Conservation (phyloP, 2,888 invertebrate species). For the Pammene aurita region DNA sequence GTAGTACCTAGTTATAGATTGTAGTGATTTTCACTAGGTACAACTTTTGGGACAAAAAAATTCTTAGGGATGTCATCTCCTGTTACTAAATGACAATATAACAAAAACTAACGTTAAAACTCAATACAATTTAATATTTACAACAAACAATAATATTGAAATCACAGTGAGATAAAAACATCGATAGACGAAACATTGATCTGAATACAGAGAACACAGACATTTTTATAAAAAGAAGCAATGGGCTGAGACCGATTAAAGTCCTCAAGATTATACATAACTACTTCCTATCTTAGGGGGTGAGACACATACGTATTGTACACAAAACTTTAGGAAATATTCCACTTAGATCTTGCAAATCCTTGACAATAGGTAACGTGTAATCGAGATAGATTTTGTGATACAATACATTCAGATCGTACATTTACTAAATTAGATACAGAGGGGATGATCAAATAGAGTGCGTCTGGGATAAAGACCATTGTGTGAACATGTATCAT, state of each 20-base stretch:
- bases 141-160: slow-evolving; percentile 72
- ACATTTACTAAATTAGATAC: neutral
- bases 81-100: neutral
- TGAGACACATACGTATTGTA: slow-evolving; percentile 7
- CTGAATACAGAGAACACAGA: slow-evolving; percentile 53
- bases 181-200: slow-evolving; percentile 62
- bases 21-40: no score
- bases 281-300: slow-evolving; percentile 21
- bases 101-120: slow-evolving; percentile 57
- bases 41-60: no score
- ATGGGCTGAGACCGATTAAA: slow-evolving; percentile 28
- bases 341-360: slow-evolving; percentile 19
- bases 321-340: neutral
- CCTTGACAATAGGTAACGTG: neutral
- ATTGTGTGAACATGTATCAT: neutral
- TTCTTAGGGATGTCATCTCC: no score
- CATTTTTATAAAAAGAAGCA: slow-evolving; percentile 32
- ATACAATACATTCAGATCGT: slow-evolving; percentile 12
- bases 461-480: neutral
- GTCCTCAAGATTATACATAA: slow-evolving; percentile 18
- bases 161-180: slow-evolving; percentile 76
- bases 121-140: slow-evolving; percentile 74
- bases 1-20: no score
- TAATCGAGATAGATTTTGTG: neutral
- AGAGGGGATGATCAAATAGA: neutral